Base-by-base conservation (phyloP, 2,113 vertebrate species). In the Psephotus haematonotus region DNA sequence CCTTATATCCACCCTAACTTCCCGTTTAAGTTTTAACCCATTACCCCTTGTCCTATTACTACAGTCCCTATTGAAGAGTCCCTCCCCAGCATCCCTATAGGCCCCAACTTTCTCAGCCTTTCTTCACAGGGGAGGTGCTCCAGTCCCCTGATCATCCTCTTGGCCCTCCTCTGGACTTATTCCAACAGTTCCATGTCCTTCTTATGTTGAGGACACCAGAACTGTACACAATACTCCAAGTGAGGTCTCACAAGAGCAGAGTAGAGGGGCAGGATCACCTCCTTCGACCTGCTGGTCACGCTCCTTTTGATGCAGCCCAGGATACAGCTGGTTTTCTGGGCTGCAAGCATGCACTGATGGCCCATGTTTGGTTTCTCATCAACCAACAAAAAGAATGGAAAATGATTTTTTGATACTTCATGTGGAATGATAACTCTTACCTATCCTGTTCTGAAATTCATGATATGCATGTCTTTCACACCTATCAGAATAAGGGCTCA, bases 171-270 rank as follows among this genome's bases (percentile, higher is more conserved):
- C 31, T 57, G 12, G 5, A 33, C 19, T 57, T 57, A 8, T 20
- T 57, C 55, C 31, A 57, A 57, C 33, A 59, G 2, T 23, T n/a
- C 33, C 20, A 23, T n/a, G 20, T n/a, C 33, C 20, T 57, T 14
- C 8, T n/a, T n/a, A n/a, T n/a, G 55, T n/a, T 59, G 55, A 59
- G 20, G 20, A 59, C 55, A 23, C 6, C 33, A 10, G 33, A 33
- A 59, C 31, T 57, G 20, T 6, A n/a, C 55, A 15, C 55, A 59
- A 1, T 23, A 59, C 55, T 59, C 33, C 55, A 59, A 23, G 20
- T 9, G 20, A 9, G 19, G 20, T n/a, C 33, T n/a, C 33, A n/a
- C 0, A 1, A n/a, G 20, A n/a, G 9, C 33, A n/a, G 57, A 33
- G 31, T 22, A 57, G 4, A 59, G 33, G 33, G 9, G 57, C 33